Conservation (phyloP, 2,888 invertebrate species). For the Gymnocheta viridis region DNA sequence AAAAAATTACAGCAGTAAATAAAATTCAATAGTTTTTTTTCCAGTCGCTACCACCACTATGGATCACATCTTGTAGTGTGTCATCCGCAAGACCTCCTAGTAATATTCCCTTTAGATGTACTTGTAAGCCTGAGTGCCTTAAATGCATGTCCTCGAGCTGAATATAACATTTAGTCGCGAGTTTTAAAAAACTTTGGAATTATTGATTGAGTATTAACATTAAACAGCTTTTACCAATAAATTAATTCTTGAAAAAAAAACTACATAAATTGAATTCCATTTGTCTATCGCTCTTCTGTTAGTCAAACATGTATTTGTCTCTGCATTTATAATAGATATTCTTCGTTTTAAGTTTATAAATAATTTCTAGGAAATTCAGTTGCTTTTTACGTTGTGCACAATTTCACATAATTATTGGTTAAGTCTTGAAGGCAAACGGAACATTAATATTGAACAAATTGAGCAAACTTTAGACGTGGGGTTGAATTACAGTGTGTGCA, state of each 20-base stretch:
- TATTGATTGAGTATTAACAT: no score
- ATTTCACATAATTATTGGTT: conserved; percentile 6
- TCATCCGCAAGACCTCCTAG: no score
- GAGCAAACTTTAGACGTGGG: background rate
- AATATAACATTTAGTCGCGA: no score
- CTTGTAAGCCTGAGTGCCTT: no score
- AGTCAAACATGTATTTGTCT: background rate
- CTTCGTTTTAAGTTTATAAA: background rate
- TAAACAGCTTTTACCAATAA: no score
- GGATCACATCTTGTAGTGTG: no score
- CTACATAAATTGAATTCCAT: background rate
- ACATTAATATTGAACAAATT: background rate
- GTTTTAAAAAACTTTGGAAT: no score
- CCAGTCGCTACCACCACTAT: no score
- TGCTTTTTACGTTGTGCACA: background rate
- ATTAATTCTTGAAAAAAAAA: background rate
- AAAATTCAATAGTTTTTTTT: no score
- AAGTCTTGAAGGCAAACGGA: background rate
- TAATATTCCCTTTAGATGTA: no score
- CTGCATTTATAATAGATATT: background rate
- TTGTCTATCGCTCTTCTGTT: background rate
- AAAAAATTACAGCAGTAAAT: no score
- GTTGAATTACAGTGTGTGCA: background rate
- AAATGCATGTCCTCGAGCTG: no score
- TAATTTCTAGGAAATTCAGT: background rate